Base-by-base conservation (phyloP, 2,888 invertebrate species). In the Drosophila barbarae region DNA sequence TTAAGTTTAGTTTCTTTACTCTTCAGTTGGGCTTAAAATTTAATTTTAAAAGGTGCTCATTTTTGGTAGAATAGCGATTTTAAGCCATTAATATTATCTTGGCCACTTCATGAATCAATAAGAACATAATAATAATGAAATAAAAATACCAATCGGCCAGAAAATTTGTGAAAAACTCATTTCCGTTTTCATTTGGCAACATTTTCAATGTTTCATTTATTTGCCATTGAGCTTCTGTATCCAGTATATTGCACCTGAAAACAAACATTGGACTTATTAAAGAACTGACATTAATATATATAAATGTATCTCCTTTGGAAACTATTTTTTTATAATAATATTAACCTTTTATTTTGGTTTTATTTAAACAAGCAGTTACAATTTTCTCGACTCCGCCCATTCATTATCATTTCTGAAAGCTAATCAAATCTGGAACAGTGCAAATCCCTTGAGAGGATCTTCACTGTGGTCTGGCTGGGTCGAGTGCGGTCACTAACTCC, bases 401-500 rank as follows among this genome's bases (percentile, higher is more conserved):
- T 36, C 55, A 63, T 67, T 63, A 36, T 26, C 42, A 54, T 54
- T 63, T 51, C 54, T 44, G 5, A 42, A 36, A 67, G 30, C 68
- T 36, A 67, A 63, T 67, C 68, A 63, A 63, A 67, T 67, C 55
- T 38, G 42, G n/a, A 26, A n/a, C 55, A 32, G 18, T 32, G 5
- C 18, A 8, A 67, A 18, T 63, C 63, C 63, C 63, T 13, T 7
- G 68, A 10, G 42, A 21, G 41, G 36, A 67, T 53, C 32, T 36
- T 54, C 61, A 63, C 61, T 63, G 61, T 63, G 67, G 39, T 54
- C 21, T 42, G 10, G 42, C 30, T 41, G 7, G 54, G 42, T 35
- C 41, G 67, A 67, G 67, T 61, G 44, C 50, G 61, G 47, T 66
- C 69, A 50, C 42, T 69, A 68, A 42, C 47, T 52, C 36, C 30